Percentiles rank a stretch among this genome's conserved stretches.
Conservation (phyloP, 2,113 vertebrate species). For the Planiliza haematocheilus region DNA sequence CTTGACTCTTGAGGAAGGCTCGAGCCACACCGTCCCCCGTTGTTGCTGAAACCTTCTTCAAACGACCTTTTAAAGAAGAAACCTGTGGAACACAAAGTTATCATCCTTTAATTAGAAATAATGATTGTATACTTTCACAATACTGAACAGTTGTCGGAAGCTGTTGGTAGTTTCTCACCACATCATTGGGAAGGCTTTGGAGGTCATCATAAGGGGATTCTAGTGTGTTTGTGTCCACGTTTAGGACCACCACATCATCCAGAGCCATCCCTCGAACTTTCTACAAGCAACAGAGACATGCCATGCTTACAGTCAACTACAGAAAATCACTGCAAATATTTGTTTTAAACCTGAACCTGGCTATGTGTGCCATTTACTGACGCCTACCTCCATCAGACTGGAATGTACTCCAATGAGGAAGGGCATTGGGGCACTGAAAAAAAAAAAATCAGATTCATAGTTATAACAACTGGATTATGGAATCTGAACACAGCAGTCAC, state of each 20-base stretch:
- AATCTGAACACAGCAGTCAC: no score
- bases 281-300: slow-evolving; percentile 73
- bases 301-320: neutral
- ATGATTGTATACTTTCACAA: neutral
- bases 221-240: slow-evolving; percentile 97
- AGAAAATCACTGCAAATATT: no score
- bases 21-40: slow-evolving; percentile 94
- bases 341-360: neutral
- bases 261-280: slow-evolving; percentile 92
- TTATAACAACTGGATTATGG: neutral
- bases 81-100: slow-evolving; percentile 79
- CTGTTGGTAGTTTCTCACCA: slow-evolving; percentile 83
- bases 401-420: slow-evolving; percentile 83
- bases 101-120: neutral
- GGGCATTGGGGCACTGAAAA: slow-evolving; percentile 80
- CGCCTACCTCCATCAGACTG: slow-evolving; percentile 79
- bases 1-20: slow-evolving; percentile 96
- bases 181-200: slow-evolving; percentile 94
- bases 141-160: neutral
- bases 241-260: slow-evolving; percentile 89
- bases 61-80: slow-evolving; percentile 91
- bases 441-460: neutral
- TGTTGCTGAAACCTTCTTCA: slow-evolving; percentile 95
- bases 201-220: slow-evolving; percentile 97
- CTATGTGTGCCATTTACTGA: neutral